These are phyloP conservation scores for Napeogenes sylphis DNA, from an alignment of 2,888 invertebrate species.

Conservation along the genomic window DNA sequence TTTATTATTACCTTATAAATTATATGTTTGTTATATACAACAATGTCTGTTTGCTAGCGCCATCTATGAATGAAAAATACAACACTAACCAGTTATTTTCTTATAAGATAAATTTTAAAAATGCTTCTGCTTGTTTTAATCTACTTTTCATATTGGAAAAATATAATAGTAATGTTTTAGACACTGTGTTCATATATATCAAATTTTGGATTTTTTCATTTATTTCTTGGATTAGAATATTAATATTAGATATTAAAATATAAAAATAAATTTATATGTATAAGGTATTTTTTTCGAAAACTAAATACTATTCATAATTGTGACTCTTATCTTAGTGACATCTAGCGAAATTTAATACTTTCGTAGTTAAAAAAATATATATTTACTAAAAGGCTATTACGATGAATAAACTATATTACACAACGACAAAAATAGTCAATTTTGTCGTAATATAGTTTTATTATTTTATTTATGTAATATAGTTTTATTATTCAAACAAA, in stretches of 20 bases:
- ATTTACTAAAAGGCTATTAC: no score
- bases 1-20: not conserved
- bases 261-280: not conserved
- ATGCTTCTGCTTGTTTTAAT: no score
- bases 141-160: no score
- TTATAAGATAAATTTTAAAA: constrained; percentile 10
- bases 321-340: constrained; percentile 13
- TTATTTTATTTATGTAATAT: not conserved
- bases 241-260: no score
- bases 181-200: no score
- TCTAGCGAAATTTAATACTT: constrained; percentile 13
- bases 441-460: not conserved
- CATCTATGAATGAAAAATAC: constrained; percentile 42
- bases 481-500: no score
- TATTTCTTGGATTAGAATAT: no score
- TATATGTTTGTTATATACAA: constrained; percentile 2
- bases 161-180: no score
- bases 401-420: no score
- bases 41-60: constrained; percentile 30
- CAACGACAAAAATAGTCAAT: not conserved
- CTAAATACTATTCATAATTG: not conserved
- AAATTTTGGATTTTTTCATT: no score
- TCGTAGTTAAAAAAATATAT: no score
- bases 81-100: constrained; percentile 13
- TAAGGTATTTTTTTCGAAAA: not conserved